A percentile compares a stretch with the other conserved stretches of the same genome.
These are phyloP conservation scores for Scotopteryx bipunctaria DNA, from an alignment of 2,888 invertebrate genomes.

Conservation along the genomic window DNA sequence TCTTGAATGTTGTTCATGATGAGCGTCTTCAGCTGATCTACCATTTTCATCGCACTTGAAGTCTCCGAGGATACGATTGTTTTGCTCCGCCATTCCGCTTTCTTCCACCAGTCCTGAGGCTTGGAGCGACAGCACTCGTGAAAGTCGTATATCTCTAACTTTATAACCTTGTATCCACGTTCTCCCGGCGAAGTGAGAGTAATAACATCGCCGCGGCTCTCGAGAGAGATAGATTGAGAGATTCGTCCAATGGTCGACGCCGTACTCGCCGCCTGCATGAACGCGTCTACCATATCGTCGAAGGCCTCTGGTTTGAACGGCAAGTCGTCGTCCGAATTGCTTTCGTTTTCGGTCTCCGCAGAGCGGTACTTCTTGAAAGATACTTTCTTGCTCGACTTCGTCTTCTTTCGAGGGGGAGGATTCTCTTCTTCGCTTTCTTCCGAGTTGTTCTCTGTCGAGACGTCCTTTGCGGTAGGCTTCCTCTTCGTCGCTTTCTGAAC, in stretches of 20 bases:
- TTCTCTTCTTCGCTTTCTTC: too few relatives aligned
- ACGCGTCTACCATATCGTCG: slow-evolving; percentile 16
- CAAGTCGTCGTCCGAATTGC: background rate
- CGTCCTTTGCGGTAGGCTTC: background rate
- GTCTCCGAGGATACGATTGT: background rate
- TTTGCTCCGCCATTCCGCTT: slow-evolving; percentile 11
- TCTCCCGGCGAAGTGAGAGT: slow-evolving; percentile 27
- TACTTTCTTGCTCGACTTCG: background rate
- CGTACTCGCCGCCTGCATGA: slow-evolving; percentile 27
- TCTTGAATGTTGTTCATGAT: slow-evolving; percentile 8
- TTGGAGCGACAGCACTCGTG: slow-evolving; percentile 15
- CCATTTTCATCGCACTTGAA: slow-evolving; percentile 2
- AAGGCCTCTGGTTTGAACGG: slow-evolving; percentile 18
- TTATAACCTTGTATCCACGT: slow-evolving; percentile 30
- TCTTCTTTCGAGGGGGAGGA: background rate
- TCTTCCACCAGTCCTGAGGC: slow-evolving; percentile 18
- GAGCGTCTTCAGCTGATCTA: background rate
- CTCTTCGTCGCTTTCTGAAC: slow-evolving; percentile 3
- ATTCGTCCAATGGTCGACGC: slow-evolving; percentile 28
- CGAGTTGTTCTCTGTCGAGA: background rate
- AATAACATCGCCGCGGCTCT: slow-evolving; percentile 27
- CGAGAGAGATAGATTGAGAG: slow-evolving; percentile 24
- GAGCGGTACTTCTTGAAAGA: background rate
- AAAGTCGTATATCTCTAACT: slow-evolving; percentile 28
- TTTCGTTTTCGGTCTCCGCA: background rate